A percentile compares a stretch with the other conserved stretches of the same genome.
Evolutionary conservation across 2,113 vertebrate genomes (phyloP).

Genomic region (Cyanoliseus patagonus): DNA sequence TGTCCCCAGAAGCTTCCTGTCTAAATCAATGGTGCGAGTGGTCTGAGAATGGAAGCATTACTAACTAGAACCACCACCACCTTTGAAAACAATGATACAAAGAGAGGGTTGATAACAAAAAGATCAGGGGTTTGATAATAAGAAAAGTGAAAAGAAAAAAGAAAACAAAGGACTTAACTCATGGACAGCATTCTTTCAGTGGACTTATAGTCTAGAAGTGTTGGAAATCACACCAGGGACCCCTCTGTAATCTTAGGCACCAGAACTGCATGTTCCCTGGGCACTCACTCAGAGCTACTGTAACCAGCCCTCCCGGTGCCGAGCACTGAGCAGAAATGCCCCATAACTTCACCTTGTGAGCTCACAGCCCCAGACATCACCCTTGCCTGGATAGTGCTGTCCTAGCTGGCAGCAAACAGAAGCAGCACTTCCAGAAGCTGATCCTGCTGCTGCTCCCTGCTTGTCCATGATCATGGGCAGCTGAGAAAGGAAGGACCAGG

Average conservation of each 20-base stretch:
- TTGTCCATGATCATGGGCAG: not conserved
- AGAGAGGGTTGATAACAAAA: not conserved
- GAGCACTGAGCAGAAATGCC: not conserved
- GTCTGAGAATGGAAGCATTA: not conserved
- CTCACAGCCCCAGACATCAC: accelerated
- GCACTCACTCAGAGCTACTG: not conserved
- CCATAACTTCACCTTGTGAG: accelerated
- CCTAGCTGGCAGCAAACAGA: not conserved
- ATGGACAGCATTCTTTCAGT: not conserved
- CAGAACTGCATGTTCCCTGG: not conserved
- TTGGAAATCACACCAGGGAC: not conserved
- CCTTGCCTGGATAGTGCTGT: not conserved
- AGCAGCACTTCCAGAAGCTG: not conserved
- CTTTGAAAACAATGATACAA: not conserved
- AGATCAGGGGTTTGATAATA: not conserved
- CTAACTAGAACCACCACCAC: not conserved
- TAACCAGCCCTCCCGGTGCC: not conserved
- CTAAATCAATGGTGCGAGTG: not conserved
- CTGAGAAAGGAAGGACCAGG: not conserved
- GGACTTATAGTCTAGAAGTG: not conserved
- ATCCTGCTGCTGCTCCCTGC: not conserved
- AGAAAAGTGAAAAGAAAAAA: not conserved
- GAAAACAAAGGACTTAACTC: not conserved
- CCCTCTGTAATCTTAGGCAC: not conserved
- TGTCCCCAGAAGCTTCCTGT: not conserved